phyloP scores from a whole-genome alignment of 1,140 invertebrate genomes.

The Drosophila tani region DNA sequence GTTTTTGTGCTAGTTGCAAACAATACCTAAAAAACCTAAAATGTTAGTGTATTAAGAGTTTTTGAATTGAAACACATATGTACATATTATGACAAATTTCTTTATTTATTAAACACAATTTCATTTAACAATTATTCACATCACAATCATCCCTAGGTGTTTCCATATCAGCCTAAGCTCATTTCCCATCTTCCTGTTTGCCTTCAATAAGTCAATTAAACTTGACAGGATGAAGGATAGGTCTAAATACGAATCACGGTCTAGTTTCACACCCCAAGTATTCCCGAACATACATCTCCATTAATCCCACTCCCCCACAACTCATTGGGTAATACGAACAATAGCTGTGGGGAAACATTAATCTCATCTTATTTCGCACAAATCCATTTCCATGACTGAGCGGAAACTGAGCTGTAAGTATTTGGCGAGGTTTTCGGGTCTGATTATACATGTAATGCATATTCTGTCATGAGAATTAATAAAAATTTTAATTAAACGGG shows the following conservation, averaged over 20 bases:
- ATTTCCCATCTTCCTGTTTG: constrained; percentile 5
- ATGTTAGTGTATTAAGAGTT: too few relatives aligned
- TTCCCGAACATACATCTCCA: background rate
- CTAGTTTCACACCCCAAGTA: constrained; percentile 6
- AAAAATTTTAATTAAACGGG: constrained; percentile 72
- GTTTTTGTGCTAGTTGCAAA: too few relatives aligned
- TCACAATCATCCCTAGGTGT: background rate
- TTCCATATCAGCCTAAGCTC: background rate
- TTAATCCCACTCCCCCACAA: constrained; percentile 14
- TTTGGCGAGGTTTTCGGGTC: constrained; percentile 3
- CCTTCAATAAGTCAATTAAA: constrained; percentile 51
- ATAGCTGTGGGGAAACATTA: constrained; percentile 24
- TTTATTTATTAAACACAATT: too few relatives aligned
- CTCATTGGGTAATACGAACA: constrained; percentile 26
- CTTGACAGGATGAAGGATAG: constrained; percentile 45
- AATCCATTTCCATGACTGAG: constrained; percentile 37
- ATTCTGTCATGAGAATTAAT: constrained; percentile 58
- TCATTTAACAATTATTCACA: background rate
- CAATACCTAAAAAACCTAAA: too few relatives aligned
- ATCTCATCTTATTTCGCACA: constrained; percentile 9
- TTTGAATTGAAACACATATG: too few relatives aligned
- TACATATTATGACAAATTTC: too few relatives aligned
- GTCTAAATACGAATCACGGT: constrained; percentile 35
- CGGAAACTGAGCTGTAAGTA: constrained; percentile 23
- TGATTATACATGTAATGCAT: constrained; percentile 24